Percentiles rank a stretch among this genome's conserved stretches.
phyloP scores from a whole-genome alignment of 1,140 invertebrate species.

The Lordiphosa mommai region DNA sequence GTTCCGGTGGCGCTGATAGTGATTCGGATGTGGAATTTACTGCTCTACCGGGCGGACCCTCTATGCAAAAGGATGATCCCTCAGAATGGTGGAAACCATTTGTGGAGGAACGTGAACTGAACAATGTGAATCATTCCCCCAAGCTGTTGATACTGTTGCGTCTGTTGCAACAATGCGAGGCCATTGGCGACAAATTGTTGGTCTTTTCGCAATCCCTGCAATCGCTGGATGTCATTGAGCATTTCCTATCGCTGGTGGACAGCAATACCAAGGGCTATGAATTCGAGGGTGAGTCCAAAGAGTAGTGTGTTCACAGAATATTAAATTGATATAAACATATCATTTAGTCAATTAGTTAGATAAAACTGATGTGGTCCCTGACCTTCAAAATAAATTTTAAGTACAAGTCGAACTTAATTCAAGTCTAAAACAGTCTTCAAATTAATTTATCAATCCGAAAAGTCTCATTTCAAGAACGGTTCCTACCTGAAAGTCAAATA shows the following conservation, averaged over 20 bases:
- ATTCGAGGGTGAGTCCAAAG: constrained; percentile 48
- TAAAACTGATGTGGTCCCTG: too few species aligned
- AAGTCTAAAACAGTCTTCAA: too few species aligned
- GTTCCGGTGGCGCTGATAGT: constrained; percentile 32
- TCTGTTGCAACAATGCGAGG: constrained; percentile 91
- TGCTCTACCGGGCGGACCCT: neutral
- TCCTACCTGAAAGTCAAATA: too few species aligned
- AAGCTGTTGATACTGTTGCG: constrained; percentile 92
- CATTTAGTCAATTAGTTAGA: too few species aligned
- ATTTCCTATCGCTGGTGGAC: constrained; percentile 89
- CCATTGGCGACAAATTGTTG: constrained; percentile 96
- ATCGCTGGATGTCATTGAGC: constrained; percentile 93
- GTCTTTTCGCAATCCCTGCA: constrained; percentile 93
- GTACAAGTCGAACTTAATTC: too few species aligned
- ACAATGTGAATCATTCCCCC: constrained; percentile 84
- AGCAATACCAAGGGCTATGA: constrained; percentile 82
- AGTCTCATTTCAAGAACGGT: too few species aligned
- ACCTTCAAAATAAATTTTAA: too few species aligned
- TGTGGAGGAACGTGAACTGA: constrained; percentile 81
- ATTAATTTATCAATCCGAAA: too few species aligned
- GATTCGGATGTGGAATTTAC: constrained; percentile 49
- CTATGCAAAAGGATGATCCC: constrained; percentile 67
- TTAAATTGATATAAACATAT: too few species aligned
- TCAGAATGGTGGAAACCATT: constrained; percentile 84
- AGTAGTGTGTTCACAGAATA: too few species aligned